Evolutionary conservation across 2,888 invertebrate genomes (phyloP).

Genomic region (Agonopterix heracliana): DNA sequence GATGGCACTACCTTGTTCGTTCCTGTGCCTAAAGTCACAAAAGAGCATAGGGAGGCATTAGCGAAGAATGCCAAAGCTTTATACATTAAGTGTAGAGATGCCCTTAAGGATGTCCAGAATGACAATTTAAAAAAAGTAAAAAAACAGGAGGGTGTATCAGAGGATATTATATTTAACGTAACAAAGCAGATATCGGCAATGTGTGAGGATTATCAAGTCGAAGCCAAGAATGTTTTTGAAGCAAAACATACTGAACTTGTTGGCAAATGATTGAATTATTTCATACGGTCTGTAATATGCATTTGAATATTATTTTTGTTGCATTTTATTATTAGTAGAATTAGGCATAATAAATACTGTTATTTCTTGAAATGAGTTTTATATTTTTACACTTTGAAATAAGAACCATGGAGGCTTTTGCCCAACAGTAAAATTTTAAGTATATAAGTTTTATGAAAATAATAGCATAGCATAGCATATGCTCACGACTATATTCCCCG

Average conservation of each 20-base stretch:
- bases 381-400: no score
- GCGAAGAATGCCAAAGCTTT: slow-evolving; percentile 91
- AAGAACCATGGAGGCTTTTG: no score
- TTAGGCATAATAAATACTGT: background rate
- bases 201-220: slow-evolving; percentile 79
- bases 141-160: slow-evolving; percentile 80
- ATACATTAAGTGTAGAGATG: slow-evolving; percentile 86
- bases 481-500: no score
- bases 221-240: slow-evolving; percentile 66
- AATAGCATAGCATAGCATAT: no score
- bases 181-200: slow-evolving; percentile 82
- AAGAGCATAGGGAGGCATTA: slow-evolving; percentile 92
- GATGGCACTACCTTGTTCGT: slow-evolving; percentile 94
- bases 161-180: slow-evolving; percentile 80
- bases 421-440: no score
- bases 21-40: slow-evolving; percentile 94
- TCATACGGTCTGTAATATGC: background rate
- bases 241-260: slow-evolving; percentile 86
- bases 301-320: background rate
- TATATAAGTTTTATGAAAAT: no score
- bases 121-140: slow-evolving; percentile 83
- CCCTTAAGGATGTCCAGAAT: slow-evolving; percentile 85
- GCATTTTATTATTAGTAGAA: background rate
- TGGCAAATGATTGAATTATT: slow-evolving; percentile 56
- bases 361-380: background rate